Evolutionary conservation across 2,113 vertebrate genomes (phyloP).

Genomic region (Hemichromis elongatus): DNA sequence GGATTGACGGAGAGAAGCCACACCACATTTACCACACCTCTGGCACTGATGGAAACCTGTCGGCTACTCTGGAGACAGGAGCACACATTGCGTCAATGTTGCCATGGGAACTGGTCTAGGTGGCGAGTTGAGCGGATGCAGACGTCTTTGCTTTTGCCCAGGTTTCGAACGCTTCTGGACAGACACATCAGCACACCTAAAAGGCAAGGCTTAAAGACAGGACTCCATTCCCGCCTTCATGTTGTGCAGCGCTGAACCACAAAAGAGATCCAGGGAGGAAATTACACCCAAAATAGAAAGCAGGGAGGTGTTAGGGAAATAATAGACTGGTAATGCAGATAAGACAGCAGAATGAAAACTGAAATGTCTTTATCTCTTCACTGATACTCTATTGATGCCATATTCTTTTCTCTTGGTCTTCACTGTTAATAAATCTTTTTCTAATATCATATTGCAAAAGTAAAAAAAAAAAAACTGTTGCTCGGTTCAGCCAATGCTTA

Average conservation of each 20-base stretch:
- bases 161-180: slow-evolving; percentile 43
- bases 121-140: slow-evolving; percentile 16
- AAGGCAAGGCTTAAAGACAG: slow-evolving; percentile 21
- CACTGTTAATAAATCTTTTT: not conserved
- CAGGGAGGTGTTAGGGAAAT: not conserved
- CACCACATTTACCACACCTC: slow-evolving; percentile 32
- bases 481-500: not conserved
- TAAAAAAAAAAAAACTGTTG: no score
- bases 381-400: not conserved
- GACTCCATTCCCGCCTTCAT: not conserved
- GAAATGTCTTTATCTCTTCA: not conserved
- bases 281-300: not conserved
- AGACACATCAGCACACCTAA: slow-evolving; percentile 43
- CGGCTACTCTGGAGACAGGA: slow-evolving; percentile 40
- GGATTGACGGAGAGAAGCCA: not conserved
- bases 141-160: slow-evolving; percentile 14
- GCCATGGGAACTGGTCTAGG: slow-evolving; percentile 59
- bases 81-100: slow-evolving; percentile 38
- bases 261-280: not conserved
- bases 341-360: not conserved
- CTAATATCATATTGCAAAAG: not conserved
- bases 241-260: slow-evolving; percentile 17
- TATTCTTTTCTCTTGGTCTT: not conserved
- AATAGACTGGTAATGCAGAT: not conserved
- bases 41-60: slow-evolving; percentile 41